Base-by-base conservation (phyloP, 2,888 invertebrate species). In the Cryptophagus acutangulus region DNA sequence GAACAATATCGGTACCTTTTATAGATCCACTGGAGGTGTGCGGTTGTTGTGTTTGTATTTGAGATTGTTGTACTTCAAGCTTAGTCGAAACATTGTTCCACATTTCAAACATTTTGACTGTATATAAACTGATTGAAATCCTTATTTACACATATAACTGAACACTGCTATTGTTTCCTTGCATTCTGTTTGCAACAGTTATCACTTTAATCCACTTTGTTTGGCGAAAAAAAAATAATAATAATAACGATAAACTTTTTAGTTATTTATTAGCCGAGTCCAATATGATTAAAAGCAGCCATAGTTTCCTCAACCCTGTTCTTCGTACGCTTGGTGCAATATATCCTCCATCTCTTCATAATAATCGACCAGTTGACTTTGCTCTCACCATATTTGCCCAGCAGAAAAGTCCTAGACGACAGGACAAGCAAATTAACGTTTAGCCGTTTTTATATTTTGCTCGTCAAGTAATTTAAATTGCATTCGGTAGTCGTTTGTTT, bases 1-100 rank as follows among this genome's bases (percentile, higher is more conserved):
- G n/a, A n/a, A n/a, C n/a, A n/a, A n/a, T n/a, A n/a, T n/a, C n/a
- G n/a, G 36, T 82, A 84, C 84, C 84, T 85, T 85, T 85, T 72
- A 85, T 84, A 68, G 84, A 84, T 73, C 84, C 84, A 71, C 83
- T 84, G 67, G 84, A 84, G 41, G 84, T 84, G 71, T 84, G 84
- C 46, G 84, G 84, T 65, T 84, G 84, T 66, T 84, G 84, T 29
- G 67, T 55, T 54, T 71, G 74, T 57, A 75, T 75, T 63, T 79
- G 79, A 48, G 76, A 72, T 63, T 77, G 78, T 62, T 74, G 78
- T 67, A 81, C 78, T 69, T 84, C 83, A 77, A 84, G 68, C 73
- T 84, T 84, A 56, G 81, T 79, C 72, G 76, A 80, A 65, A 84
- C 84, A 67, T 80, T 80, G 74, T 80, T 84, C 84, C 84, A 85